Evolutionary conservation across 1,140 invertebrate genomes (phyloP), one percentile per base, ranked within the genome.

Genomic region (Zeugodacus cucurbitae): DNA sequence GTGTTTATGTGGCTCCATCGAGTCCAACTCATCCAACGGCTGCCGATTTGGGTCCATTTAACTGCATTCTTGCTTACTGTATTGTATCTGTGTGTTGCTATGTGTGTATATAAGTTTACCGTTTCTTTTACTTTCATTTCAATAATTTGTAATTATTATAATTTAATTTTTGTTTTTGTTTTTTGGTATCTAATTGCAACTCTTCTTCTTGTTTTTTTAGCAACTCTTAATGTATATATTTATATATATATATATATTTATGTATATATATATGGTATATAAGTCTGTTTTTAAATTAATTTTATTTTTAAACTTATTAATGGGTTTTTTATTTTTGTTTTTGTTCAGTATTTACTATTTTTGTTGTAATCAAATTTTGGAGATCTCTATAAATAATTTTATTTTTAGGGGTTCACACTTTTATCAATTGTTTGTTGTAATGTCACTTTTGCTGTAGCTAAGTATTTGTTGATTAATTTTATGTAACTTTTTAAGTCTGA

Each of bases 221-320:
- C 58, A 86, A 59, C 58, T 86, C 54, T 86, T 86, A 59, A 86
- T 86, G 54, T 86, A 86, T 86, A 48, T 85, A 85, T 85, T 10
- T 78, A 78, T 78, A 37, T 78, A 34, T 37, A 22, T 78, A 78
- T 78, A 37, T 37, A 37, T 78, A 37, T 78, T 20, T 54, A 26
- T 85, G n/a, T 85, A 48, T 85, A 85, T 48, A 44, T 85, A 86
- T 86, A 34, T 86, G 58, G 54, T 86, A 59, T 59, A 37, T 86
- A 59, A 86, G 54, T 86, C 58, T 59, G 32, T 86, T 59, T 86
- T 17, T 32, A 37, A 26, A 59, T 86, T 57, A 20, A 26, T 22
- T 48, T 85, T 86, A 54, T 14, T 59, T 85, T 26, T 58, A 59
- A 59, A 86, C 58, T 17, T 86, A 86, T 57, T 54, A 54, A 54